These are phyloP conservation scores for Pyrrhosoma nymphula DNA, from an alignment of 2,888 invertebrate genomes.

Conservation along the genomic window DNA sequence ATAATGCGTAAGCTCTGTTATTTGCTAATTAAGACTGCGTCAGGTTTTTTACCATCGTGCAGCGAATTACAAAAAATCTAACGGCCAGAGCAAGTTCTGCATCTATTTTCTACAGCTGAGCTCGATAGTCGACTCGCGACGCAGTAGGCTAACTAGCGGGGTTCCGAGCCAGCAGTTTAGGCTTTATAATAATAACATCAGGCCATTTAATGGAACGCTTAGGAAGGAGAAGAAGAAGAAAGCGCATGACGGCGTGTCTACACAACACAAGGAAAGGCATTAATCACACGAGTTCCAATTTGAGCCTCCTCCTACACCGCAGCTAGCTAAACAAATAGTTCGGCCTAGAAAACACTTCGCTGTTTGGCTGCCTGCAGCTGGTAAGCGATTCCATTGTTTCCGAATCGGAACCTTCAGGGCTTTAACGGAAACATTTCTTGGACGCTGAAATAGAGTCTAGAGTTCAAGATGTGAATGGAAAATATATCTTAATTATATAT, in stretches of 20 bases:
- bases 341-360: not conserved
- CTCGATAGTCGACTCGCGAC: not conserved
- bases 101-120: not conserved
- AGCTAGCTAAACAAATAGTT: not conserved
- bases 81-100: too few relatives aligned
- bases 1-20: too few relatives aligned
- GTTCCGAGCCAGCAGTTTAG: not conserved
- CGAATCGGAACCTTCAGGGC: too few relatives aligned
- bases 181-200: constrained; percentile 5
- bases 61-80: too few relatives aligned
- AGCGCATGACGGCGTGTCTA: not conserved
- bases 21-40: too few relatives aligned
- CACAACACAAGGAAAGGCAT: not conserved
- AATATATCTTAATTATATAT: too few relatives aligned
- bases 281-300: constrained; percentile 1
- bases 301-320: not conserved
- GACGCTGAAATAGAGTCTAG: too few relatives aligned
- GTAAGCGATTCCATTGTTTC: too few relatives aligned
- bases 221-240: not conserved
- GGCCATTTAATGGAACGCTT: not conserved
- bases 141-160: not conserved
- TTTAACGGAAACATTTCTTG: too few relatives aligned
- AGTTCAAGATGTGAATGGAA: too few relatives aligned
- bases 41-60: too few relatives aligned
- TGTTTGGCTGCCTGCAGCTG: not conserved